A percentile compares a stretch with the other conserved stretches of the same genome.
Evolutionary conservation across 2,888 invertebrate genomes (phyloP).

Genomic region (Conomelus anceps): DNA sequence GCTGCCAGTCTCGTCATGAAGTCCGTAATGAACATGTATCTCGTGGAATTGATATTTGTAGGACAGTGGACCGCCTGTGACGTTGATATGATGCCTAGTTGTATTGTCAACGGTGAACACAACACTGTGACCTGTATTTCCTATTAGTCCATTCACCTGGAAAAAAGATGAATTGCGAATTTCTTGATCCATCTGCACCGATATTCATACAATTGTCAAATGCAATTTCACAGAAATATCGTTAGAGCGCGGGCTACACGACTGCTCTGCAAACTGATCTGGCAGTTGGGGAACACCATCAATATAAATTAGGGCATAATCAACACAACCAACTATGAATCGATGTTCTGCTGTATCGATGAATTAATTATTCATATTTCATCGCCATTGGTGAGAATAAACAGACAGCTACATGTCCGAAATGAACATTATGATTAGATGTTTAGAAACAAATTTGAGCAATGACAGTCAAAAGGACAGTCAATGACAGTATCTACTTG

Average conservation of each 20-base stretch:
- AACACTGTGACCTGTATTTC: constrained; percentile 92
- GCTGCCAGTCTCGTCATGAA: constrained; percentile 86
- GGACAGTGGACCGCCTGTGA: constrained; percentile 91
- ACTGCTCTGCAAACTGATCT: neutral
- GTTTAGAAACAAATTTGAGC: neutral
- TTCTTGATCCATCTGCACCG: neutral
- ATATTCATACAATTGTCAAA: neutral
- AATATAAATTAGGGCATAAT: neutral
- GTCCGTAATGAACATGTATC: constrained; percentile 89
- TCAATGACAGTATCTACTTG: neutral
- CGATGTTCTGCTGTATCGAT: neutral
- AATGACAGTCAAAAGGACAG: neutral
- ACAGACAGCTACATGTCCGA: neutral
- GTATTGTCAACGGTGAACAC: constrained; percentile 85
- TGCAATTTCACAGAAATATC: neutral
- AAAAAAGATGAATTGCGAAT: constrained; percentile 32
- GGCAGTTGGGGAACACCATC: no score
- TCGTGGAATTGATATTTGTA: constrained; percentile 94
- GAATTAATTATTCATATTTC: neutral
- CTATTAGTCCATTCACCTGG: constrained; percentile 82
- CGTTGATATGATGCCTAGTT: constrained; percentile 78
- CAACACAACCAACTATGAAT: neutral
- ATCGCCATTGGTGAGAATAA: neutral
- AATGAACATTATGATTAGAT: neutral
- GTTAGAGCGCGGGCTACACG: neutral